These are phyloP conservation scores for Catajapyx aquilonaris DNA, from an alignment of 1,140 invertebrate species.

Conservation along the genomic window DNA sequence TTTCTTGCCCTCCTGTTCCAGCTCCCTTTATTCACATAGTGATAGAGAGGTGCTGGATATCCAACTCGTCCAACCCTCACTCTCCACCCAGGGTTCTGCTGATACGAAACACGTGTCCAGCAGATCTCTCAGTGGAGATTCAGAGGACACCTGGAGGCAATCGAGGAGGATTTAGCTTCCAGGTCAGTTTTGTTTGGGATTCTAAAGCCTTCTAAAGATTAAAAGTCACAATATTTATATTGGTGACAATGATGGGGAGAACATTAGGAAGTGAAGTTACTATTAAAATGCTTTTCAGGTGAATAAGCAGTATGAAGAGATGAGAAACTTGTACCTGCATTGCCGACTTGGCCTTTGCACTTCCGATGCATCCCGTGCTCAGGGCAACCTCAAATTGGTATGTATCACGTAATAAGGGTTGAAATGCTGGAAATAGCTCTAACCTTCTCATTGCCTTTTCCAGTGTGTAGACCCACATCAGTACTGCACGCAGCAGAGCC, in stretches of 20 bases:
- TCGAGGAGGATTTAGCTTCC: conserved; percentile 11
- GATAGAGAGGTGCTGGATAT: conserved; percentile 16
- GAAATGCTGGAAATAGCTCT: not conserved
- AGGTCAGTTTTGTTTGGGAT: conserved; percentile 7
- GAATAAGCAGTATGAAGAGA: conserved; percentile 11
- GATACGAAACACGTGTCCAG: conserved; percentile 15
- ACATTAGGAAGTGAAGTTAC: not conserved
- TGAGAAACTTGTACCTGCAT: conserved; percentile 13
- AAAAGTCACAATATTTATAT: too few relatives aligned
- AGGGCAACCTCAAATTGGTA: conserved; percentile 12
- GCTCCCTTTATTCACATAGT: conserved; percentile 13
- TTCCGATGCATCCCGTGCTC: conserved; percentile 8
- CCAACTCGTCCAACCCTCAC: conserved; percentile 10
- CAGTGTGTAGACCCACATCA: conserved; percentile 16
- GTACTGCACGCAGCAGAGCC: conserved; percentile 13
- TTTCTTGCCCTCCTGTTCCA: conserved; percentile 7
- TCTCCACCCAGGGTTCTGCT: conserved; percentile 6
- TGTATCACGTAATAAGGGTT: not conserved
- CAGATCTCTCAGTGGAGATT: conserved; percentile 12
- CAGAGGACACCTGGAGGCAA: conserved; percentile 1
- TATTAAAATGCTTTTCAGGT: conserved; percentile 9
- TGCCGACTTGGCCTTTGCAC: conserved; percentile 16
- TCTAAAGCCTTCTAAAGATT: too few relatives aligned
- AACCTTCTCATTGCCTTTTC: conserved; percentile 4
- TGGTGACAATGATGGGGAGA: too few relatives aligned